Conservation (phyloP, 2,113 vertebrate species). For the Ceyx cyanopectus region DNA sequence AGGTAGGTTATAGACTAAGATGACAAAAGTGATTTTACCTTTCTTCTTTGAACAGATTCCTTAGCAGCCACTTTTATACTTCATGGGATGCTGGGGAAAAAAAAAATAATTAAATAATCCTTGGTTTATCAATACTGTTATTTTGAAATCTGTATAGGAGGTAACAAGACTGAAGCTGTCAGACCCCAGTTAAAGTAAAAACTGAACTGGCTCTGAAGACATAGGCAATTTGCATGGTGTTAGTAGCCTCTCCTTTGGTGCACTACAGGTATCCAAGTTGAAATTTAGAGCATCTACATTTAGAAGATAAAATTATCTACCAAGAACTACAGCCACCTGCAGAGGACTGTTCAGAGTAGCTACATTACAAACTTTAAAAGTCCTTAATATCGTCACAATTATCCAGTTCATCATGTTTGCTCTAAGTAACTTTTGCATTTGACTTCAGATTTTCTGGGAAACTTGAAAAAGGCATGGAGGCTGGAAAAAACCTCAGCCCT, state of each 20-base stretch:
- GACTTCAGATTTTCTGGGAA: neutral
- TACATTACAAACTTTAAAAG: neutral
- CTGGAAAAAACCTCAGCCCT: neutral
- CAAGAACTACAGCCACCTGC: fast-evolving
- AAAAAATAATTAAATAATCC: neutral
- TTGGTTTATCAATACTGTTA: neutral
- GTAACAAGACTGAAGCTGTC: neutral
- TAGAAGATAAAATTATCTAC: neutral
- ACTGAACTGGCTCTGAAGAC: neutral
- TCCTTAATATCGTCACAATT: neutral
- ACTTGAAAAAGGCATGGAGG: neutral
- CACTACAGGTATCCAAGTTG: neutral
- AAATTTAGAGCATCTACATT: neutral
- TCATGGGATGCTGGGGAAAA: neutral
- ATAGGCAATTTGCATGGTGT: neutral
- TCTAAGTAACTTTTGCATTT: neutral
- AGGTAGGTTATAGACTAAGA: neutral
- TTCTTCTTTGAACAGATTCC: neutral
- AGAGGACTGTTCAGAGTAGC: neutral
- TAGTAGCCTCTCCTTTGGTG: neutral
- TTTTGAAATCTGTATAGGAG: neutral
- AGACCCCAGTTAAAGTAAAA: neutral
- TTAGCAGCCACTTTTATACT: neutral
- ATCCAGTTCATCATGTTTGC: neutral
- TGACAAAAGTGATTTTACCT: neutral